Evolutionary conservation across 2,113 vertebrate genomes (phyloP), one percentile per base, ranked within the genome.

Genomic region (Siniperca chuatsi): DNA sequence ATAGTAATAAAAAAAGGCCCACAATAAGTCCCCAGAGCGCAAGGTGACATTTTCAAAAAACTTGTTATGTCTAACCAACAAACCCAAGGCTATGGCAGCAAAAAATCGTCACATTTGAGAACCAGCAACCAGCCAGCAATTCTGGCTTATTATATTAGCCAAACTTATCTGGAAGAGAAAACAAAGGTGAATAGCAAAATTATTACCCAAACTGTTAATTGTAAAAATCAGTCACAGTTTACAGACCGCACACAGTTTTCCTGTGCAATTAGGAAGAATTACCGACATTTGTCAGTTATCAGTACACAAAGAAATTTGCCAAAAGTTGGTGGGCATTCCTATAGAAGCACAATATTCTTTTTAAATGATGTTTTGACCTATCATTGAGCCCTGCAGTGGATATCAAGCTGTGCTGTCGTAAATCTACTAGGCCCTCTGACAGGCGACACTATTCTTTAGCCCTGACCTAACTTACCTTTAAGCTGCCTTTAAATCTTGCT

Each of bases 161-260:
- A 64, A n/a, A 57, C 40, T 25, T 11, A 69, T 35, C 65, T 25
- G 2, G 44, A 81, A 61, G 29, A 42, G 35, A 55, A 33, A 72
- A 72, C 18, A 1, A 50, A 75, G 57, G 13, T 6, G 15, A 71
- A 21, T 1, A 0, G 42, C 15, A 16, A 44, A 68, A 35, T 21
- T 29, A 13, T 65, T 12, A 42, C 9, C 11, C 2, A 55, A 21
- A 55, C 13, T 57, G 69, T 60, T n/a, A 60, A n/a, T 40, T 55
- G 23, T 62, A 62, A 33, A 74, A 65, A 50, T 50, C 48, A 50
- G 52, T 74, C 42, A 50, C 44, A 35, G 13, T 21, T 82, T 58
- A 48, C 23, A 58, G 40, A 25, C 33, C 8, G 2, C 13, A 9
- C 46, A 3, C 35, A 54, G 33, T 23, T 57, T 55, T 55, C 25